Base-by-base conservation (phyloP, 2,888 invertebrate species). In the Sinotaia quadrata region DNA sequence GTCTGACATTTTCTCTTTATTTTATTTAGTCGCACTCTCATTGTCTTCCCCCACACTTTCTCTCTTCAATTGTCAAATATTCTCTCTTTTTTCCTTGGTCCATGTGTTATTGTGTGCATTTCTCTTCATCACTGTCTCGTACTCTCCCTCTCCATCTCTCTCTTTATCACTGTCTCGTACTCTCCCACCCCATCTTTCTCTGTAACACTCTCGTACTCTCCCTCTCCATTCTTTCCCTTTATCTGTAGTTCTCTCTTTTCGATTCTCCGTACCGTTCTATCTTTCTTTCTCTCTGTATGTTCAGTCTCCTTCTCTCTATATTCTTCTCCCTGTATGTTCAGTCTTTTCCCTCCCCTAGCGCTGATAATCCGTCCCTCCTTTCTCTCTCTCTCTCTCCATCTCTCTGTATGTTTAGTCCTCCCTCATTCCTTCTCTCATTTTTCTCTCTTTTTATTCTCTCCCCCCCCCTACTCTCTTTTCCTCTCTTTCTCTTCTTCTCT, bases 141-240 rank as follows among this genome's bases (percentile, higher is more conserved):
- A 29, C 52, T 52, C 52, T 52, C 10, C 29, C 52, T 52, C 52
- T 52, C 52, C 29, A 27, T 52, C 52, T 52, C 52, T 52, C 52
- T 52, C 52, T 52, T 31, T 52, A 27, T 24, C 5, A n/a, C 41
- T 41, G 10, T 41, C 41, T 41, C 41, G 8, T 15, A 12, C 41
- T 41, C 41, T 41, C 41, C 18, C 41, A 12, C 41, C 18, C 41
- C 18, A 10, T 41, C 41, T 41, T 15, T 41, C 41, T 41, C 41
- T 41, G 10, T 41, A 10, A 12, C 41, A 12, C 41, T 41, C 41
- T 41, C 41, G 8, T 15, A 12, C 41, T 41, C 41, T 41, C 41
- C 18, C 41, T 41, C 41, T 41, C 44, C 44, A 44, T 44, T n/a
- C 15, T 18, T 44, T 44, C n/a, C 2, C n/a, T 44, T 18, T 44